Percentiles rank a stretch among this genome's conserved stretches.
These are phyloP conservation scores for Trichomalopsis sarcophagae DNA, from an alignment of 1,140 invertebrate species.

Conservation along the genomic window DNA sequence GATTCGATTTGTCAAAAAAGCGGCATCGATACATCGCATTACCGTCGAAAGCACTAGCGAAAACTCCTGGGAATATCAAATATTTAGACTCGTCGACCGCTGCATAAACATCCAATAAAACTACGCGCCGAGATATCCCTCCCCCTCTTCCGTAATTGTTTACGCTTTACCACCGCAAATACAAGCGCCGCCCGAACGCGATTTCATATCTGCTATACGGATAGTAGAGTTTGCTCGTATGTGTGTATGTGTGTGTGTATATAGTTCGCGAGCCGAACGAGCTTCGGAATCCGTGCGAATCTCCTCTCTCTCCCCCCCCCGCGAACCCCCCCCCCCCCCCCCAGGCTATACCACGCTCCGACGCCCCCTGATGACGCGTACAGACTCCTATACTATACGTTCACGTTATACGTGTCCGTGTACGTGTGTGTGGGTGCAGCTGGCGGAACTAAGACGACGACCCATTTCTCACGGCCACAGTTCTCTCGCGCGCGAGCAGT, in stretches of 20 bases:
- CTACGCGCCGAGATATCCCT: too few species aligned
- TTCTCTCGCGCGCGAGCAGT: neutral
- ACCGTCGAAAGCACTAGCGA: too few species aligned
- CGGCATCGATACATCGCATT: too few species aligned
- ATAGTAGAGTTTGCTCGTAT: too few species aligned
- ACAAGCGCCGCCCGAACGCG: neutral
- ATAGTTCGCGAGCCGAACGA: slow-evolving; percentile 24
- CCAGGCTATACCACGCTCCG: slow-evolving; percentile 18
- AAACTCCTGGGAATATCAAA: too few species aligned
- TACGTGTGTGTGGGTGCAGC: neutral
- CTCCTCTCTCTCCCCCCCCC: neutral
- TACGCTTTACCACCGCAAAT: neutral
- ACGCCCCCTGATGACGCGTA: slow-evolving; percentile 18
- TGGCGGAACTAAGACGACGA: neutral
- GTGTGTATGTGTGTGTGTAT: neutral
- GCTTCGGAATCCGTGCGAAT: slow-evolving; percentile 41
- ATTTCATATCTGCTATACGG: neutral
- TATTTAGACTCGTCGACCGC: too few species aligned
- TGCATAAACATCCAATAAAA: too few species aligned
- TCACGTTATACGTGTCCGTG: neutral
- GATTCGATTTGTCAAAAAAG: too few species aligned
- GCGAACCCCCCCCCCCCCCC: neutral
- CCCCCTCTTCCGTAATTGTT: neutral
- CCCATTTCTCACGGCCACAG: slow-evolving; percentile 35
- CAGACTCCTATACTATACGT: neutral